A percentile compares a stretch with the other conserved stretches of the same genome.
Conservation (phyloP, 2,113 vertebrate species). For the Lontra canadensis region DNA sequence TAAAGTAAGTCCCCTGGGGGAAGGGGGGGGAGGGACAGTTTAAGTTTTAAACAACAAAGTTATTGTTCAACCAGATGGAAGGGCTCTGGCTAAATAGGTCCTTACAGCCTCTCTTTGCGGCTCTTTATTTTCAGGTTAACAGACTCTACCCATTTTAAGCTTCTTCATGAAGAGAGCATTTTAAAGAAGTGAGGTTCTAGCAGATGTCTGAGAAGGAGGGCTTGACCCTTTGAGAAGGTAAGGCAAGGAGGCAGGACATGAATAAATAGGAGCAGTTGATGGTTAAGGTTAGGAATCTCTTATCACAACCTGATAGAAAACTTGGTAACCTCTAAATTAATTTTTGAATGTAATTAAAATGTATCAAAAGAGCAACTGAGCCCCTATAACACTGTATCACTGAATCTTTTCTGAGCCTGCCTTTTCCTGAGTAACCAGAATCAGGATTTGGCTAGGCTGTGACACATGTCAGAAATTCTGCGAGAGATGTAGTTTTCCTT, state of each 20-base stretch:
- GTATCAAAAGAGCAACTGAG: neutral
- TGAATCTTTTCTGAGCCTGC: neutral
- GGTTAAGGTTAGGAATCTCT: neutral
- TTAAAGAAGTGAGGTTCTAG: neutral
- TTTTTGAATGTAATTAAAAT: constrained; percentile 21
- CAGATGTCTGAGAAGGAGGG: neutral
- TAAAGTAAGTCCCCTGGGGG: no score
- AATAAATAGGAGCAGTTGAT: neutral
- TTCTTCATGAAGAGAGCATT: neutral
- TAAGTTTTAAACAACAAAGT: no score
- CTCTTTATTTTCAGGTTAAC: neutral
- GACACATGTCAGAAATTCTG: neutral
- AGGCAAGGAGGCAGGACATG: neutral
- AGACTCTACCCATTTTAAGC: neutral
- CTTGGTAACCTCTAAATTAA: neutral
- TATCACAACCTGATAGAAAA: neutral
- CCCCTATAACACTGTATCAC: neutral
- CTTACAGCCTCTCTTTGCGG: neutral
- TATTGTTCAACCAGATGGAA: no score
- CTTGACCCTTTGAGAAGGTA: neutral
- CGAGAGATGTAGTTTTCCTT: neutral
- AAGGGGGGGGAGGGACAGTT: no score
- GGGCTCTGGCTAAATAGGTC: no score
- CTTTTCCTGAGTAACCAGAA: neutral
- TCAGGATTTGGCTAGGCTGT: neutral